A percentile compares a stretch with the other conserved stretches of the same genome.
phyloP scores from a whole-genome alignment of 2,113 vertebrate genomes.

The Prietella phreatophila region DNA sequence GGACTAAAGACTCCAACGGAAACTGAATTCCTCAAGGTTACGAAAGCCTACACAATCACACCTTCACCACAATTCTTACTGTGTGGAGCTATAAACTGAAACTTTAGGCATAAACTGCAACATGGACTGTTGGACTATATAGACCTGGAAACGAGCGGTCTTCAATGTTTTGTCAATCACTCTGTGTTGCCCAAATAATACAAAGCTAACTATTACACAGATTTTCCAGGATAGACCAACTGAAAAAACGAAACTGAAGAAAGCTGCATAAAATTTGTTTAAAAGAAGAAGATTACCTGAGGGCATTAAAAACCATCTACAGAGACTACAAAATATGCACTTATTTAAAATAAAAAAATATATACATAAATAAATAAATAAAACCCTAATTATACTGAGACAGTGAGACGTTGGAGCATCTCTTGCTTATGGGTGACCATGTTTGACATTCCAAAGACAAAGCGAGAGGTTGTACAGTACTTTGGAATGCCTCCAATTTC shows the following conservation, averaged over 20 bases:
- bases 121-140: not conserved
- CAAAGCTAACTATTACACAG: not conserved
- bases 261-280: not conserved
- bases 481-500: conserved; percentile 14
- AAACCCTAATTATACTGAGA: not conserved
- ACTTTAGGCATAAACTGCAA: not conserved
- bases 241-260: not conserved
- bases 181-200: not conserved
- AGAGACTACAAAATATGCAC: not conserved
- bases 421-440: not conserved
- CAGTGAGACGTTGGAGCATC: not conserved
- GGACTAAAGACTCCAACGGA: not conserved
- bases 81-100: not conserved
- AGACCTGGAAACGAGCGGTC: not conserved
- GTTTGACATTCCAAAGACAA: not conserved
- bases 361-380: too few species aligned
- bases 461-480: not conserved
- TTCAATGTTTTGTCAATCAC: not conserved
- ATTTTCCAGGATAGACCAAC: not conserved
- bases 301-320: not conserved
- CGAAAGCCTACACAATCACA: not conserved
- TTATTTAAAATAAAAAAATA: not conserved
- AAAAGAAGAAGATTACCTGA: not conserved
- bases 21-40: not conserved
- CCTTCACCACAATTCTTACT: not conserved